Evolutionary conservation across 2,888 invertebrate genomes (phyloP).

Genomic region (Pheosia tremula): DNA sequence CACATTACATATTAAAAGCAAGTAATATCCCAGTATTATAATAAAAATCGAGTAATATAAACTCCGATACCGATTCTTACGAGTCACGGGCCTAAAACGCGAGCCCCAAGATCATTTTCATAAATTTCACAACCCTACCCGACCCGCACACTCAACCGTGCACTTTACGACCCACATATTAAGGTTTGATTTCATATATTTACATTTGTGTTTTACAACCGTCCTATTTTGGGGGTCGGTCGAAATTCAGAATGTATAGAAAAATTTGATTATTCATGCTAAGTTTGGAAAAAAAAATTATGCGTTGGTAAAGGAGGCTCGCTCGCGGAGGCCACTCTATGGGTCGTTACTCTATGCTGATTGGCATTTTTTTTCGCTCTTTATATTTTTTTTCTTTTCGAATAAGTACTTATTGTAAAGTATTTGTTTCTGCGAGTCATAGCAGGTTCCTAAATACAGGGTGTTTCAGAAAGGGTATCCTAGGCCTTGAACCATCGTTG

Average conservation of each 20-base stretch:
- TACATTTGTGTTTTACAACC: conserved; percentile 47
- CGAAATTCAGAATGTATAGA: conserved; percentile 79
- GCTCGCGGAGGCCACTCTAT: conserved; percentile 37
- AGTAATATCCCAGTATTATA: conserved; percentile 27
- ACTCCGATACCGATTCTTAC: conserved; percentile 77
- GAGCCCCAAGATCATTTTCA: conserved; percentile 66
- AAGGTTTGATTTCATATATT: conserved; percentile 60
- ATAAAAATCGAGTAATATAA: conserved; percentile 75
- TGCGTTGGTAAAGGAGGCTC: conserved; percentile 62
- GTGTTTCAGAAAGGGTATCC: too few relatives aligned
- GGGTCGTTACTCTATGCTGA: conserved; percentile 47
- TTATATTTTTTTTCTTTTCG: neutral
- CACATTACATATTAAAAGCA: neutral
- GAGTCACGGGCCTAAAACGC: conserved; percentile 75
- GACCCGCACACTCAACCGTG: conserved; percentile 53
- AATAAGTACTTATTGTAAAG: too few relatives aligned
- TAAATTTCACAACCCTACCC: conserved; percentile 73
- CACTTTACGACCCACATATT: conserved; percentile 58
- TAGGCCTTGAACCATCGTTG: too few relatives aligned
- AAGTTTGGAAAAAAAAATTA: conserved; percentile 79
- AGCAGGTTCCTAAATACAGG: too few relatives aligned
- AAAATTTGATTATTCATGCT: conserved; percentile 83
- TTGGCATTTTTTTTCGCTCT: conserved; percentile 27
- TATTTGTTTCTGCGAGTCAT: too few relatives aligned
- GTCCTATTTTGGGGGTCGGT: conserved; percentile 45